A percentile compares a stretch with the other conserved stretches of the same genome.
These are phyloP conservation scores for Cerastis rubricosa DNA, from an alignment of 2,888 invertebrate species.

Conservation along the genomic window DNA sequence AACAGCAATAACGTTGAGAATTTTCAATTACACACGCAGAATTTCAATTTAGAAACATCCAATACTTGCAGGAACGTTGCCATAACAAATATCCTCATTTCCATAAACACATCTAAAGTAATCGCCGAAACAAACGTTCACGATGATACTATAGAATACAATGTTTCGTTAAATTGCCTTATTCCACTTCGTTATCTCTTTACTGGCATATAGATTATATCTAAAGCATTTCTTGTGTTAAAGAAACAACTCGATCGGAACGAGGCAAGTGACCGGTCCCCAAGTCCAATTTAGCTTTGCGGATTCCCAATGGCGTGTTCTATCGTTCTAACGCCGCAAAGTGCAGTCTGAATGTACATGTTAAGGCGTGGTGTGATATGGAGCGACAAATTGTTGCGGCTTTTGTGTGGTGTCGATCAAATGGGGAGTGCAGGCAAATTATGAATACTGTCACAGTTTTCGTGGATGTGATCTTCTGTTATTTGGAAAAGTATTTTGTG, in stretches of 20 bases:
- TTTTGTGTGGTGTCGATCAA: constrained; percentile 61
- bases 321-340: constrained; percentile 74
- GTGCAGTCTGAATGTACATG: constrained; percentile 70
- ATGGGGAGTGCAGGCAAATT: constrained; percentile 37
- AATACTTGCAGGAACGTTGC: constrained; percentile 55
- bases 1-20: constrained; percentile 55
- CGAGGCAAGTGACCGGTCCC: constrained; percentile 73
- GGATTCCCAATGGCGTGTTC: constrained; percentile 74
- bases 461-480: not conserved
- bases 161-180: constrained; percentile 57
- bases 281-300: constrained; percentile 79
- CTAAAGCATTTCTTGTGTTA: constrained; percentile 63
- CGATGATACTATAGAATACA: constrained; percentile 54
- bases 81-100: constrained; percentile 63
- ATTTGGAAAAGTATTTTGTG: constrained; percentile 5
- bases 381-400: constrained; percentile 60
- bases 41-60: constrained; percentile 63
- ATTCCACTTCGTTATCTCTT: constrained; percentile 59
- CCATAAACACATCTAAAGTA: constrained; percentile 65
- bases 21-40: constrained; percentile 62
- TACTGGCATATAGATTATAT: constrained; percentile 49
- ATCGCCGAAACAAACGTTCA: constrained; percentile 58
- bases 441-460: constrained; percentile 36
- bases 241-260: constrained; percentile 74
- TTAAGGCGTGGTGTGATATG: constrained; percentile 65